Conservation (phyloP, 2,113 vertebrate species). For the Gadus chalcogrammus region DNA sequence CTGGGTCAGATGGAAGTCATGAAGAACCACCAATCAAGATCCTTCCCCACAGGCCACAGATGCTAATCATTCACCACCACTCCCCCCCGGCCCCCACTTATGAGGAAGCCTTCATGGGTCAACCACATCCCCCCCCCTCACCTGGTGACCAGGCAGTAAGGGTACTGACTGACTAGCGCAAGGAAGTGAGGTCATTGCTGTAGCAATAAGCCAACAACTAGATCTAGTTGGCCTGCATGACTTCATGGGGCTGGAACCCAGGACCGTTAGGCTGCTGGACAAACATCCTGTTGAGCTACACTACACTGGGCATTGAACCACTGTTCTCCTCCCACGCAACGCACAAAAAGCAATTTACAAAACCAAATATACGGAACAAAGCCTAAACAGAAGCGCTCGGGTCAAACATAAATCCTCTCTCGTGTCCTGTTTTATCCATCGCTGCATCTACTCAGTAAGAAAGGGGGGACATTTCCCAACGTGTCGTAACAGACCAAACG, state of each 20-base stretch:
- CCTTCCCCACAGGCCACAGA: constrained; percentile 28
- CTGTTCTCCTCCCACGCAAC: not conserved
- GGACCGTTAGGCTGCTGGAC: too few relatives aligned
- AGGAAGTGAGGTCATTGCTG: too few relatives aligned
- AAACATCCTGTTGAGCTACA: too few relatives aligned
- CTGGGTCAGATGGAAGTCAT: too few relatives aligned
- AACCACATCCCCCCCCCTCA: constrained; percentile 41
- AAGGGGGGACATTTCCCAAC: constrained; percentile 34
- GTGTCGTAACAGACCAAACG: constrained; percentile 22
- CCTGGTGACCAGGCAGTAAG: constrained; percentile 12
- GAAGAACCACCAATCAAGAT: constrained; percentile 20
- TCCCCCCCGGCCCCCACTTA: constrained; percentile 18
- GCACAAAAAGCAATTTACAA: not conserved
- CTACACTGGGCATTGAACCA: too few relatives aligned
- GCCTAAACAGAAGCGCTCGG: not conserved
- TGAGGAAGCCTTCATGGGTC: constrained; percentile 30
- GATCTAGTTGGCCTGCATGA: too few relatives aligned
- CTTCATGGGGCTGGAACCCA: too few relatives aligned
- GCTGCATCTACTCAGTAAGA: not conserved
- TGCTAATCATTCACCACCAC: constrained; percentile 37
- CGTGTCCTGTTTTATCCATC: constrained; percentile 26
- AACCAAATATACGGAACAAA: not conserved
- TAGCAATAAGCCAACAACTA: too few relatives aligned
- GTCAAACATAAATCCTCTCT: constrained; percentile 14
- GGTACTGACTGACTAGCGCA: constrained; percentile 9